phyloP scores from a whole-genome alignment of 92 coral and sea anemone genomes.

The Pocillopora grandis region DNA sequence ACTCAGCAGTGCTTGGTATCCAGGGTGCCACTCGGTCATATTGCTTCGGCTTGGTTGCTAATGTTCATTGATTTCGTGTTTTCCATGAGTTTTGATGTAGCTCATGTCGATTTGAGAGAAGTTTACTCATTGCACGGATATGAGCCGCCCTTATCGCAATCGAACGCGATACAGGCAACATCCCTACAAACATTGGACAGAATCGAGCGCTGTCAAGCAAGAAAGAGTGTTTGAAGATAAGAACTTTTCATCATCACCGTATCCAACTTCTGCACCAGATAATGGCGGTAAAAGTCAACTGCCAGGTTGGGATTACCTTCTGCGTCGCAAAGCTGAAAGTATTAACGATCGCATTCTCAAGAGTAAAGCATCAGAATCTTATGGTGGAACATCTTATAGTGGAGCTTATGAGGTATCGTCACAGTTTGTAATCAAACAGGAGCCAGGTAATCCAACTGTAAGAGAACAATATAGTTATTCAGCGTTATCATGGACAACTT shows the following conservation, averaged over 20 bases:
- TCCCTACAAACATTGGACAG: not conserved
- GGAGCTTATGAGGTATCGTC: not conserved
- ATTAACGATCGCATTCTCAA: slow-evolving; percentile 30
- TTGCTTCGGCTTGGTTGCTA: slow-evolving; percentile 5
- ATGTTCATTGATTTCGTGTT: not conserved
- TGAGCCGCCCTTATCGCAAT: not conserved
- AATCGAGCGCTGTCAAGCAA: not conserved
- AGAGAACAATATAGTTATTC: not conserved
- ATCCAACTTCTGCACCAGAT: not conserved
- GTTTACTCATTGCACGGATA: not conserved
- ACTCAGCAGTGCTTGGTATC: slow-evolving; percentile 68
- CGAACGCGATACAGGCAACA: not conserved
- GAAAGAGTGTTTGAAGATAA: not conserved
- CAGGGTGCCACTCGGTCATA: slow-evolving; percentile 10
- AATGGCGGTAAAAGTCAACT: slow-evolving; percentile 1
- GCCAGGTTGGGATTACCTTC: slow-evolving; percentile 34
- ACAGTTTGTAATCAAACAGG: not conserved
- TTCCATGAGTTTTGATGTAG: not conserved
- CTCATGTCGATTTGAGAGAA: not conserved
- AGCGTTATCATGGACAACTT: not conserved
- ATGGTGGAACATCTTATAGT: not conserved
- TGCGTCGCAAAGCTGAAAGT: slow-evolving; percentile 30
- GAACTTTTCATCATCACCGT: not conserved
- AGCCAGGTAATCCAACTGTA: not conserved
- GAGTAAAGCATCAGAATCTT: not conserved